Evolutionary conservation across 2,797 vertebrate species (phyloP).

Genomic region (Lemur catta): DNA sequence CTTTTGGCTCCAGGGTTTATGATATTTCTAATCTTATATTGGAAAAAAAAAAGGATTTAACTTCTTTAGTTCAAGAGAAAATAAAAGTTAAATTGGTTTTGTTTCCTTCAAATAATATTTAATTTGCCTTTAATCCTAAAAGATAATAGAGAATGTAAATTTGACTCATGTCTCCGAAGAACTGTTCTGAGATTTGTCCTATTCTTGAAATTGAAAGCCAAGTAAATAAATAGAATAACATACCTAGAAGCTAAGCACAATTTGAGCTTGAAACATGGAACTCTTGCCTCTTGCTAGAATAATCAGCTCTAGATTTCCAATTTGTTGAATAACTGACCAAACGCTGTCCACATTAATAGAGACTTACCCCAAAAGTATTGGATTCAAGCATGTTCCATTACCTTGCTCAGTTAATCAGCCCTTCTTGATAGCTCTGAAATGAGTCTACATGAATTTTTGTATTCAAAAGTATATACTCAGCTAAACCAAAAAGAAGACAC

Average conservation of each 20-base stretch:
- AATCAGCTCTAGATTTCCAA: neutral
- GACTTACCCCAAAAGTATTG: neutral
- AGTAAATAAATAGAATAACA: neutral
- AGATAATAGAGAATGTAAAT: neutral
- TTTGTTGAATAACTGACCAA: neutral
- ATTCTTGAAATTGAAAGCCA: slow-evolving; percentile 16
- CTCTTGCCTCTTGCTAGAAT: neutral
- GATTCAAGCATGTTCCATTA: no score
- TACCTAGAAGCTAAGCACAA: neutral
- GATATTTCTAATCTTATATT: slow-evolving; percentile 53
- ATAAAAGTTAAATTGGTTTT: slow-evolving; percentile 41
- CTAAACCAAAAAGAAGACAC: neutral
- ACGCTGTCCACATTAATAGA: neutral
- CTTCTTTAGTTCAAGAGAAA: slow-evolving; percentile 39
- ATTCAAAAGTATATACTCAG: neutral
- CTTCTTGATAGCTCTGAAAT: neutral
- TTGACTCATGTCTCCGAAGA: neutral
- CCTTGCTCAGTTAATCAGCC: neutral
- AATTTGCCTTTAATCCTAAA: slow-evolving; percentile 12
- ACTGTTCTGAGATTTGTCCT: neutral
- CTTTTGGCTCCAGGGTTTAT: slow-evolving; percentile 62
- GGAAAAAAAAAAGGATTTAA: slow-evolving; percentile 51
- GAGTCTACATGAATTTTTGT: neutral
- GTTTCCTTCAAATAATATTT: slow-evolving; percentile 48
- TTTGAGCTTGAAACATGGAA: neutral